These are phyloP conservation scores for Hippoglossus stenolepis DNA, from an alignment of 2,113 vertebrate species.

Conservation along the genomic window DNA sequence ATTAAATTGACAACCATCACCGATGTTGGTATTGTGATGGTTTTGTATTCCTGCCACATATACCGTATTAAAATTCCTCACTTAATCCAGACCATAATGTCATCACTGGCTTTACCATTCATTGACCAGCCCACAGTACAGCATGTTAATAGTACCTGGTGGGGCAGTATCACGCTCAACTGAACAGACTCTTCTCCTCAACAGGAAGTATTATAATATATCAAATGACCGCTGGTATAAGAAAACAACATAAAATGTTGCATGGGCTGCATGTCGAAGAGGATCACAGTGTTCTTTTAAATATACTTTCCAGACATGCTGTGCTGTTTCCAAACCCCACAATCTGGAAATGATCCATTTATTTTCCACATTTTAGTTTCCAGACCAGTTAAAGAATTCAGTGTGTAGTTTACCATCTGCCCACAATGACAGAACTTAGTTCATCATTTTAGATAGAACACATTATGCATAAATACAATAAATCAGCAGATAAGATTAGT, in stretches of 20 bases:
- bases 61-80: background rate
- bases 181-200: background rate
- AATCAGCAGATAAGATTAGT: background rate
- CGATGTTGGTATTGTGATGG: background rate
- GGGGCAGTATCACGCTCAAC: background rate
- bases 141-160: background rate
- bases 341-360: conserved; percentile 22
- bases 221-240: conserved; percentile 22
- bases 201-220: conserved; percentile 39
- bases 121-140: background rate
- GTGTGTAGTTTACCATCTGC: conserved; percentile 12
- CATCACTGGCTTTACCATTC: background rate
- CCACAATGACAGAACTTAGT: background rate
- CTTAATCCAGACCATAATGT: background rate
- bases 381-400: conserved; percentile 20
- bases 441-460: background rate
- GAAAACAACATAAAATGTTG: conserved; percentile 29
- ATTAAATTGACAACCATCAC: background rate
- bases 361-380: conserved; percentile 30
- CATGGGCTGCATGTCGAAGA: conserved; percentile 2
- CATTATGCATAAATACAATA: background rate
- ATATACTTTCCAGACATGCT: conserved; percentile 41
- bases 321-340: conserved; percentile 28
- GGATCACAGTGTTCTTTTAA: conserved; percentile 14
- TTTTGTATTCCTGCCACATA: background rate